phyloP scores from a whole-genome alignment of 2,797 vertebrate species.

The Gallirallus australis region DNA sequence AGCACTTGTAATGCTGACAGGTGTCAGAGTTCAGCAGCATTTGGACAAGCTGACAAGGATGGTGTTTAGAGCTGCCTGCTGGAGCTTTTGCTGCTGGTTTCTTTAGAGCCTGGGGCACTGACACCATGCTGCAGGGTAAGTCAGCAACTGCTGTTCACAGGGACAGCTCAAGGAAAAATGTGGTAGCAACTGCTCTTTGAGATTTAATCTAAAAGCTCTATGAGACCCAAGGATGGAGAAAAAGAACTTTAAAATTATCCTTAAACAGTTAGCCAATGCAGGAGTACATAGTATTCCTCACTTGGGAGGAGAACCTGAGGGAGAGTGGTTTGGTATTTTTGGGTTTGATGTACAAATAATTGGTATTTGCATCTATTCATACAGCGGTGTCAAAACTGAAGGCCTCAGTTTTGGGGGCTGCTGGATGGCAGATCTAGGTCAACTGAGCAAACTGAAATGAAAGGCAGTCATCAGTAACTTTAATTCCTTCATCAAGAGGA shows the following conservation, averaged over 20 bases:
- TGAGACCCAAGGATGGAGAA: background rate
- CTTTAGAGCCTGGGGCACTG: background rate
- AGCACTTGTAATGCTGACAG: background rate
- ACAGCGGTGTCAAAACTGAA: background rate
- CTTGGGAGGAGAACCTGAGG: background rate
- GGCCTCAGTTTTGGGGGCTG: background rate
- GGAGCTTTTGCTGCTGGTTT: background rate
- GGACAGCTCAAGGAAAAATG: background rate
- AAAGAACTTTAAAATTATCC: background rate
- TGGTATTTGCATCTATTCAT: background rate
- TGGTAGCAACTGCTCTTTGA: background rate
- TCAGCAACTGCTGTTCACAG: background rate
- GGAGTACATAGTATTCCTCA: background rate
- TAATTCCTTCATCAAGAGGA: background rate
- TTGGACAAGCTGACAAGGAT: background rate
- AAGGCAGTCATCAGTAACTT: background rate
- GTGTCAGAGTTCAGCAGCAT: background rate
- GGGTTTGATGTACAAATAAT: background rate
- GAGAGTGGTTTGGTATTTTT: background rate
- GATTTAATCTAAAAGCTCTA: background rate
- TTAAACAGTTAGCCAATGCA: background rate
- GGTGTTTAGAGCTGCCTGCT: background rate
- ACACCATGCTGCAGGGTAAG: background rate
- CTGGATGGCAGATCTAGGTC: background rate
- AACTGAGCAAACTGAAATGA: background rate